Base-by-base conservation (phyloP, 2,888 invertebrate genomes). In the Trachelus iudaicus region DNA sequence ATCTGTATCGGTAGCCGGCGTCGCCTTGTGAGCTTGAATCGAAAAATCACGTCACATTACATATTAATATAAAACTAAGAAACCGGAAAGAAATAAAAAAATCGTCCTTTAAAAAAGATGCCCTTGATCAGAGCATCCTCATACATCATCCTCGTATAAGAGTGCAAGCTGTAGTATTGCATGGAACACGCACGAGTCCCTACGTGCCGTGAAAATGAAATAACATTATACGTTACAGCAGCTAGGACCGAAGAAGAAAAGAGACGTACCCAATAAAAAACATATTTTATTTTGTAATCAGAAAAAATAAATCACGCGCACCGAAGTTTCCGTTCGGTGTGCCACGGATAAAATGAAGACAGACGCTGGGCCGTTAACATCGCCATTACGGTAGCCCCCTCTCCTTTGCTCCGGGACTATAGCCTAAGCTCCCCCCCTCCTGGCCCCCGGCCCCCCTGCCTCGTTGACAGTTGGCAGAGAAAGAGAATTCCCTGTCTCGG, bases 351-450 rank as follows among this genome's bases (percentile, higher is more conserved):
- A 23, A 23, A 9, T 23, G 23, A 15, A 2, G 56, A 23, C 9
- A 56, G 56, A 56, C 56, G 23, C 23, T 56, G 56, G 56, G 79
- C 81, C 81, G 83, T 83, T 83, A 79, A 81, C 83, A 82, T 82
- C 82, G 79, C 81, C 81, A 82, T 84, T 83, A 78, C 79, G 80
- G 83, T 83, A 82, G 81, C 77, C 81, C 76, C 81, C 81, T 83
- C 79, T 79, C 79, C 79, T 80, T 79, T 81, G 23, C 56, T 56
- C 56, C 56, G 23, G 56, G 23, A 23, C 56, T 15, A 2, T 56
- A 56, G 9, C 56, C 71, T 23, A 34, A 34, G 71, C 11, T 11
- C 71, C 1, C 69, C 30, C 30, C 69, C 35, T 9, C 9, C 4
- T n/a, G n/a, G n/a, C 35, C 35, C 11, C 34, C 1, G 11, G 1